Evolutionary conservation across 2,888 invertebrate genomes (phyloP).

Genomic region (Coecobrya sp.): DNA sequence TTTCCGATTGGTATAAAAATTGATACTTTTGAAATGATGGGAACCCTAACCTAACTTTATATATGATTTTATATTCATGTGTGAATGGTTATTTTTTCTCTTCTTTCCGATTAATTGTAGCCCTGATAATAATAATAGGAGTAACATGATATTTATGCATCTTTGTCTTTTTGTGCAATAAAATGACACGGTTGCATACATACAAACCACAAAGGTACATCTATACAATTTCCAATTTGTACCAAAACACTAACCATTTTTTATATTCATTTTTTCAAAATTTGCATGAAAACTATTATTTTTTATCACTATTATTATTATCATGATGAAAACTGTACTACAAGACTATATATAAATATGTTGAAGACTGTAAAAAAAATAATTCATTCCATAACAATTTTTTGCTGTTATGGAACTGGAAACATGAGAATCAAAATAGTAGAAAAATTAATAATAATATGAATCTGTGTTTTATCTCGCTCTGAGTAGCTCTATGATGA

Average conservation of each 20-base stretch:
- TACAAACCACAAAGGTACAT: slow-evolving; percentile 18
- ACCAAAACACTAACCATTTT: not conserved
- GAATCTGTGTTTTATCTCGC: slow-evolving; percentile 15
- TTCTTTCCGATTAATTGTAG: slow-evolving; percentile 16
- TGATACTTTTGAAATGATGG: slow-evolving; percentile 1
- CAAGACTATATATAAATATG: slow-evolving; percentile 75
- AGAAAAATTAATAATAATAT: not conserved
- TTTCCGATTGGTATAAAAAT: not conserved
- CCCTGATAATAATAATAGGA: not conserved
- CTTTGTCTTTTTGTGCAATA: slow-evolving; percentile 14
- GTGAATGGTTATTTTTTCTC: slow-evolving; percentile 52
- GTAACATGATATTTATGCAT: not conserved
- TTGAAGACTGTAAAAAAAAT: slow-evolving; percentile 67
- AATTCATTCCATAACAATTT: not conserved
- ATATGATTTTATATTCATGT: slow-evolving; percentile 15
- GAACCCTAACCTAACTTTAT: not conserved
- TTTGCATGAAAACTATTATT: slow-evolving; percentile 1
- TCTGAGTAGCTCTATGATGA: slow-evolving; percentile 26
- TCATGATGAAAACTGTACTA: slow-evolving; percentile 5
- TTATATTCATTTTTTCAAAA: slow-evolving; percentile 25
- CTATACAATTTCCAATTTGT: not conserved
- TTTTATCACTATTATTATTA: not conserved
- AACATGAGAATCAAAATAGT: slow-evolving; percentile 15
- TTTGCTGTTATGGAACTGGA: not conserved
- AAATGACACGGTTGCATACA: not conserved